Evolutionary conservation across 2,113 vertebrate genomes (phyloP).

Genomic region (Boulengeromyrus knoepffleri): DNA sequence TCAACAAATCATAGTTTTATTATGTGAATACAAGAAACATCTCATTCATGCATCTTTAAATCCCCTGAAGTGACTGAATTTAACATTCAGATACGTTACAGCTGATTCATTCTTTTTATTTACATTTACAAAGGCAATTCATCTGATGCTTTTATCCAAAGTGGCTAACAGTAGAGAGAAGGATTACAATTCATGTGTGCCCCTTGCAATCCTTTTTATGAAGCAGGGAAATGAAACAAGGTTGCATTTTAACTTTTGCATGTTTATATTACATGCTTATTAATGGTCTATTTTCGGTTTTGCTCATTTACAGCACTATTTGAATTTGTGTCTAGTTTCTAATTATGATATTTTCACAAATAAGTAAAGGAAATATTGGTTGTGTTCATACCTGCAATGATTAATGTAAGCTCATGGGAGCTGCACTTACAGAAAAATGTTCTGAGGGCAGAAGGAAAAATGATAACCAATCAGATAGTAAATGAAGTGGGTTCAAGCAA

Average conservation of each 20-base stretch:
- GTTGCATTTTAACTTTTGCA: background rate
- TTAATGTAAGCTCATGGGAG: background rate
- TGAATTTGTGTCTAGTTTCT: background rate
- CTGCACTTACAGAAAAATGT: background rate
- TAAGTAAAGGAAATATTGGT: background rate
- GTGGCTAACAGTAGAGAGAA: background rate
- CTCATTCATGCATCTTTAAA: background rate
- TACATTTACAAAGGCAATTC: background rate
- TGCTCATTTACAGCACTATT: background rate
- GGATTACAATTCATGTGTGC: background rate
- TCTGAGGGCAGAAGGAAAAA: background rate
- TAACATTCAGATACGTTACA: background rate
- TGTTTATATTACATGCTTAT: background rate
- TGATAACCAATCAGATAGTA: no score
- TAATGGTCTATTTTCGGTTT: background rate
- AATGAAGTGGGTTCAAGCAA: no score
- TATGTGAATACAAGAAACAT: background rate
- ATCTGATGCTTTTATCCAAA: background rate
- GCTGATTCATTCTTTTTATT: background rate
- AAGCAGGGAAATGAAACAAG: background rate
- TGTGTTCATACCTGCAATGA: background rate
- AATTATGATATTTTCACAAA: background rate
- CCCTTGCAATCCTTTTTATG: background rate
- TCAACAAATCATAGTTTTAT: background rate
- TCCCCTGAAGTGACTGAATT: background rate